Percentiles rank a stretch among this genome's conserved stretches.
phyloP scores from a whole-genome alignment of 1,140 invertebrate genomes.

The Rhizoglyphus robini region DNA sequence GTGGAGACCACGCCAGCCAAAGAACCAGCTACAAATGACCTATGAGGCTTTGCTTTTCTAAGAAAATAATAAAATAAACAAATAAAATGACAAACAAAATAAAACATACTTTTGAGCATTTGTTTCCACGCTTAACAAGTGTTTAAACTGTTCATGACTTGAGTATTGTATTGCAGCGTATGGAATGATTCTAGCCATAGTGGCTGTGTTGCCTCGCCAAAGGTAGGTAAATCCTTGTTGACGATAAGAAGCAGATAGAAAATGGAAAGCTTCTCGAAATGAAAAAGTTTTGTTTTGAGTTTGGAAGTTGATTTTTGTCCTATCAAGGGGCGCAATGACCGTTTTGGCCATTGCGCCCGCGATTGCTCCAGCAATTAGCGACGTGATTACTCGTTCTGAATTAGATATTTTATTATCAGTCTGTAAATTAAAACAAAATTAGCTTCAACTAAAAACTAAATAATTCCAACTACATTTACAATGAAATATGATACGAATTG shows the following conservation, averaged over 20 bases:
- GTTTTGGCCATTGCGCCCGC: constrained; percentile 94
- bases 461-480: neutral
- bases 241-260: constrained; percentile 43
- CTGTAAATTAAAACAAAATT: neutral
- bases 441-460: too few relatives aligned
- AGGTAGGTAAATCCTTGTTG: constrained; percentile 52
- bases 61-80: too few relatives aligned
- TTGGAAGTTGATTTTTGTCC: constrained; percentile 98
- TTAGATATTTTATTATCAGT: neutral
- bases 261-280: constrained; percentile 56
- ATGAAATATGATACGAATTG: neutral
- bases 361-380: constrained; percentile 53
- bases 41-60: constrained; percentile 28
- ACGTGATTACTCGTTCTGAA: constrained; percentile 23
- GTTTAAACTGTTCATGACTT: constrained; percentile 90
- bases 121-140: constrained; percentile 52
- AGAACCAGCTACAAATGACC: constrained; percentile 71
- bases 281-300: constrained; percentile 55
- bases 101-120: constrained; percentile 23
- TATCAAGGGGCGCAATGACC: constrained; percentile 84
- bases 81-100: neutral
- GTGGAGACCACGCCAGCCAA: constrained; percentile 87
- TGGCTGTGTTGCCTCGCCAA: constrained; percentile 95
- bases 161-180: constrained; percentile 96
- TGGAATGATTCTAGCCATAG: constrained; percentile 88